Conservation (phyloP, 2,113 vertebrate species). For the Cariama cristata region DNA sequence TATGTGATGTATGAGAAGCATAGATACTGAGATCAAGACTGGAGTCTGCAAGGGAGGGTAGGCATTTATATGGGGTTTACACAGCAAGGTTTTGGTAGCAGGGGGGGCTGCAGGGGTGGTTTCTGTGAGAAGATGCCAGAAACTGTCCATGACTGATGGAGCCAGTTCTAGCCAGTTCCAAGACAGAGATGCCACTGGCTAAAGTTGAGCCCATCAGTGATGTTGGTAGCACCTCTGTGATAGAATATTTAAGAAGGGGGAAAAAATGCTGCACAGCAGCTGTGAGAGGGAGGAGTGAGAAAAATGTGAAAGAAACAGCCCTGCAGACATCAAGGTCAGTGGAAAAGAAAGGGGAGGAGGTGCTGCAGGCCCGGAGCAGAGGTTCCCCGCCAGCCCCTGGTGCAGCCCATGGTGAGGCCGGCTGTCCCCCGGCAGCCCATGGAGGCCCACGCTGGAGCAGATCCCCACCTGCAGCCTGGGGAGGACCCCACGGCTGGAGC, state of each 20-base stretch:
- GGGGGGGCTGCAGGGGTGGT: background rate
- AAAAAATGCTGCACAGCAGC: background rate
- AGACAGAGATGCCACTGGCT: background rate
- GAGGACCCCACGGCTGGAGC: background rate
- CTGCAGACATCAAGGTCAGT: background rate
- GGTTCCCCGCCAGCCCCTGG: background rate
- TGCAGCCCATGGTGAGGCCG: background rate
- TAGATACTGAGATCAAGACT: background rate
- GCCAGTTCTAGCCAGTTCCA: background rate
- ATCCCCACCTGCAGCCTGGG: background rate
- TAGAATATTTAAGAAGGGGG: background rate
- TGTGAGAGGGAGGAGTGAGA: background rate
- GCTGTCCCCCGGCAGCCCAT: fast-evolving
- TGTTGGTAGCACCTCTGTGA: background rate
- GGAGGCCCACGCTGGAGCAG: fast-evolving
- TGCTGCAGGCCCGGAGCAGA: fast-evolving
- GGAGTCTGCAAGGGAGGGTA: background rate
- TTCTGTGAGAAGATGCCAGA: background rate
- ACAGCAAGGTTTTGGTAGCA: background rate
- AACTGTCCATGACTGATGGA: background rate
- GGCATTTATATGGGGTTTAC: background rate
- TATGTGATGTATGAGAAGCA: background rate
- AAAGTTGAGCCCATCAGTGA: background rate
- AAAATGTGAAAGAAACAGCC: background rate
- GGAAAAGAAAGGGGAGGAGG: background rate